These are phyloP conservation scores for Rhyacophila brunnea DNA, from an alignment of 1,140 invertebrate species.

Conservation along the genomic window DNA sequence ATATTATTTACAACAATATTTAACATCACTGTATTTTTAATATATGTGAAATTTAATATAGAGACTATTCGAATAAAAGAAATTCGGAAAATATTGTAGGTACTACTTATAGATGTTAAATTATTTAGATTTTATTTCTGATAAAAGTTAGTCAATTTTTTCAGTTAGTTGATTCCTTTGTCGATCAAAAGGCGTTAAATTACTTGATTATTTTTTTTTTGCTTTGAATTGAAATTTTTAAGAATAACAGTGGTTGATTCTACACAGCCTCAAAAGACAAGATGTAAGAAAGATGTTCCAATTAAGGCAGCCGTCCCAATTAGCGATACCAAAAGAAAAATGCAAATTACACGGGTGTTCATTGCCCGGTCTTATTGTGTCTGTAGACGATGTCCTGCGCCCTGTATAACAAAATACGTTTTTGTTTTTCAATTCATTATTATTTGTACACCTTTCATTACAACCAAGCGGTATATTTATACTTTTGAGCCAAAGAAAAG, in stretches of 20 bases:
- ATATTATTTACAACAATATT: no score
- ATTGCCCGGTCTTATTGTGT: slow-evolving; percentile 24
- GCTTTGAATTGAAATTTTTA: no score
- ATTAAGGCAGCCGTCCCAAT: slow-evolving; percentile 22
- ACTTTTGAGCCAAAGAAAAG: slow-evolving; percentile 6
- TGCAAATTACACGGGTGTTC: slow-evolving; percentile 7
- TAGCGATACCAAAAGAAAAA: slow-evolving; percentile 20
- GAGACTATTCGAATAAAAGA: no score
- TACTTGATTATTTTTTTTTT: no score
- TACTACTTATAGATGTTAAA: no score
- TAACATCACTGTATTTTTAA: no score
- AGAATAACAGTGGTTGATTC: no score
- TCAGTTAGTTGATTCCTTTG: not conserved
- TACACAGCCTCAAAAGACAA: no score
- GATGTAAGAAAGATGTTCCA: slow-evolving; percentile 21
- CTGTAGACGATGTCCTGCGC: slow-evolving; percentile 15
- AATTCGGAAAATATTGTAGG: no score
- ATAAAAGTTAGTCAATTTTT: not conserved
- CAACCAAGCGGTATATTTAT: not conserved
- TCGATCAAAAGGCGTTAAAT: not conserved
- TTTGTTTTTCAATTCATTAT: slow-evolving; percentile 28
- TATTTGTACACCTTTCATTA: slow-evolving; percentile 27
- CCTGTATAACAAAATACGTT: slow-evolving; percentile 17
- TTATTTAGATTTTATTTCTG: no score
- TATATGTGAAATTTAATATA: no score